phyloP scores from a whole-genome alignment of 2,113 vertebrate species.

The Albula glossodonta region DNA sequence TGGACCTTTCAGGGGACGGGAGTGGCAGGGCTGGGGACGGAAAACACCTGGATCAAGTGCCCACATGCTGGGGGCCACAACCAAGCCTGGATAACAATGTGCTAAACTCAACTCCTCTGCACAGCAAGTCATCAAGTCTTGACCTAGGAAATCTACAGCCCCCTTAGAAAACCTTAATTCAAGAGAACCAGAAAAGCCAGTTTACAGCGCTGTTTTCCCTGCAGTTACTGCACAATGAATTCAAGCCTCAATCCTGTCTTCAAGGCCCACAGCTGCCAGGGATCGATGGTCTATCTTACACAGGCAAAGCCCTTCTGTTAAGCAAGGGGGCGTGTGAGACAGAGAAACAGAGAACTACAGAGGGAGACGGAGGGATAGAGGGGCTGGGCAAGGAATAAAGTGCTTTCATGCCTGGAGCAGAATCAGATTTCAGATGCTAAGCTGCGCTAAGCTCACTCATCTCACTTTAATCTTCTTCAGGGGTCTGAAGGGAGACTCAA shows the following conservation, averaged over 20 bases:
- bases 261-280: neutral
- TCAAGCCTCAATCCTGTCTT: too few relatives aligned
- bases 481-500: conserved; percentile 27
- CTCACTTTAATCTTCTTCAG: conserved; percentile 36
- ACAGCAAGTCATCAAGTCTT: too few relatives aligned
- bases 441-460: conserved; percentile 38
- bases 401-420: conserved; percentile 19
- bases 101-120: too few relatives aligned
- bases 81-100: too few relatives aligned
- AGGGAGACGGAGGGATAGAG: neutral
- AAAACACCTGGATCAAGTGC: too few relatives aligned
- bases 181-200: too few relatives aligned
- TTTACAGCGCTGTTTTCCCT: too few relatives aligned
- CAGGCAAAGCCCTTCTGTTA: neutral
- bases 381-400: neutral
- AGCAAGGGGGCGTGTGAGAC: neutral
- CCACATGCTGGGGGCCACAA: too few relatives aligned
- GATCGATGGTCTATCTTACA: neutral
- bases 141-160: too few relatives aligned
- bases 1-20: too few relatives aligned
- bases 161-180: too few relatives aligned
- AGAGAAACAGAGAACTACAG: neutral
- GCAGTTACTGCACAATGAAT: neutral
- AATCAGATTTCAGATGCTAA: conserved; percentile 46
- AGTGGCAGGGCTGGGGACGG: too few relatives aligned